Base-by-base conservation (phyloP, 2,888 invertebrate species). In the Melanostoma scalare region DNA sequence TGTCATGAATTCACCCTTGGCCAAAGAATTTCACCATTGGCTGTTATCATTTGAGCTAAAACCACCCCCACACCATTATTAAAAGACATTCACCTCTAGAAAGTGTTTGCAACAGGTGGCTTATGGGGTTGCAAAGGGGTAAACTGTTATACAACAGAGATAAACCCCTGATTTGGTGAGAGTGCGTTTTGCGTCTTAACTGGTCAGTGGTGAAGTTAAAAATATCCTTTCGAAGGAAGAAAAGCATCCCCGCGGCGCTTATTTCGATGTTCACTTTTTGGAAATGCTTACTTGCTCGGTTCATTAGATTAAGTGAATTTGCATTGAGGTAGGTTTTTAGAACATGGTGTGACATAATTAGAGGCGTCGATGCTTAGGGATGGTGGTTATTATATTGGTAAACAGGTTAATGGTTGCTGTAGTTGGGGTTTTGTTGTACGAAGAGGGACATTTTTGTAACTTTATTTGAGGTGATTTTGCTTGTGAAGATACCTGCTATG, bases 11-110 rank as follows among this genome's bases (percentile, higher is more conserved):
- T 71, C 71, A 65, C 65, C 67, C 20, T 5, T 6, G 30, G 20
- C 38, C 6, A 36, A 33, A n/a, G 0, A 36, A 50, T 31, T 33
- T 76, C 81, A 81, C 79, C 84, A 84, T 38, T 6, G 31, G 8
- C 50, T 79, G 71, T 84, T 79, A 79, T 82, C 73, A 73, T 31
- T 77, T 48, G 52, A n/a, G 71, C 58, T 72, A 44, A 72, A 52
- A 31, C 46, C 36, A 8, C 40, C 63, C 42, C 31, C 44, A 35
- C 48, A n/a, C 30, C 10, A 20, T 30, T 9, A 30, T n/a, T 4
- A 1, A 20, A 8, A 33, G 33, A 3, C 2, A 10, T 65, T 63
- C 46, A 61, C 20, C 60, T 35, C 48, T 4, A 3, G 3, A 33
- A 35, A 2, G 6, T 33, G 4, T n/a, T 58, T n/a, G 6, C 46